A percentile compares a stretch with the other conserved stretches of the same genome.
These are phyloP conservation scores for Meandrusa payeni DNA, from an alignment of 2,888 invertebrate genomes.

Conservation along the genomic window DNA sequence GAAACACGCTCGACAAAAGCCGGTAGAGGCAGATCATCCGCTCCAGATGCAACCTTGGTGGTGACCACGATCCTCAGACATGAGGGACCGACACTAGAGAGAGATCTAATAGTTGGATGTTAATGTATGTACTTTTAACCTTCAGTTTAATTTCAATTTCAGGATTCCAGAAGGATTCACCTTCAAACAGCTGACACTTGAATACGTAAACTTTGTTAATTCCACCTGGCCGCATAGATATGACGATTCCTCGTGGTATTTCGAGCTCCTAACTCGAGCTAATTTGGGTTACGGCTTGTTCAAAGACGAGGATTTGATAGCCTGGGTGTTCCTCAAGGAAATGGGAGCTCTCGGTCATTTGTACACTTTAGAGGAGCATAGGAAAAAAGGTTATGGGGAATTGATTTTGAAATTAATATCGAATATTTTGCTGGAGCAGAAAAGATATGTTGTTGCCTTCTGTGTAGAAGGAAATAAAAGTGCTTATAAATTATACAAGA, in stretches of 20 bases:
- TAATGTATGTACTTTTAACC: no score
- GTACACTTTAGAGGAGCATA: constrained; percentile 47
- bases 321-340: constrained; percentile 53
- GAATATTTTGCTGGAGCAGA: constrained; percentile 40
- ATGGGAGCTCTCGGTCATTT: constrained; percentile 50
- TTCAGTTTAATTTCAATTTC: no score
- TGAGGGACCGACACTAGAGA: no score
- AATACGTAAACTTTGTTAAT: constrained; percentile 42
- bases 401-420: constrained; percentile 44
- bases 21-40: no score
- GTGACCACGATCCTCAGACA: no score
- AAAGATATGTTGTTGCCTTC: constrained; percentile 42
- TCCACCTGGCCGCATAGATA: constrained; percentile 50
- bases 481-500: constrained; percentile 46
- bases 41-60: no score
- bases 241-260: constrained; percentile 41
- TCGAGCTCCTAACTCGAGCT: constrained; percentile 43
- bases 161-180: constrained; percentile 39
- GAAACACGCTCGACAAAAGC: no score
- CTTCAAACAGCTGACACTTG: constrained; percentile 38
- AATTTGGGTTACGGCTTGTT: constrained; percentile 50
- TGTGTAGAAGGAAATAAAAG: constrained; percentile 42
- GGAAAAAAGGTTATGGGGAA: constrained; percentile 52
- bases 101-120: no score
- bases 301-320: constrained; percentile 34